These are phyloP conservation scores for Etheostoma spectabile DNA, from an alignment of 2,113 vertebrate genomes.

Conservation along the genomic window DNA sequence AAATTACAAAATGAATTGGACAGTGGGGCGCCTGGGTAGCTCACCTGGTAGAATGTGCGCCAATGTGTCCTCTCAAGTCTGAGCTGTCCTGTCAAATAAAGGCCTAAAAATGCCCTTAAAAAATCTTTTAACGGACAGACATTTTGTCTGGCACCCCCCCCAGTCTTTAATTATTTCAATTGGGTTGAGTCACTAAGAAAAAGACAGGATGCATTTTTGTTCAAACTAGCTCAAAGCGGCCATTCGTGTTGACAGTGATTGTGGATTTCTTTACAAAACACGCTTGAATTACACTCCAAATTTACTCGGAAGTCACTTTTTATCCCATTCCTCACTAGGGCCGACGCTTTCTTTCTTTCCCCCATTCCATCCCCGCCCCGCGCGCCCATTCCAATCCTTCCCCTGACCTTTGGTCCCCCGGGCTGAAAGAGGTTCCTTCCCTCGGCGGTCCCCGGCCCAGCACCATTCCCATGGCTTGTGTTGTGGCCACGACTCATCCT, in stretches of 20 bases:
- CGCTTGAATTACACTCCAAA: constrained; percentile 26
- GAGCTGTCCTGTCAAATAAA: too few species aligned
- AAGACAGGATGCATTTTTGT: neutral
- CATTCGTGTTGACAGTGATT: constrained; percentile 42
- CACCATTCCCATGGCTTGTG: constrained; percentile 72
- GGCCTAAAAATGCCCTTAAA: too few species aligned
- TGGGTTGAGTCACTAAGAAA: neutral
- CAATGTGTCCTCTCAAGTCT: too few species aligned
- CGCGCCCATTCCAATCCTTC: constrained; percentile 45
- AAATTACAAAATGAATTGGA: neutral
- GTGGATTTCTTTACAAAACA: constrained; percentile 39
- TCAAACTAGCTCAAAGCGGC: constrained; percentile 8
- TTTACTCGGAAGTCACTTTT: constrained; percentile 71
- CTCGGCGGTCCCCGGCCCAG: constrained; percentile 48
- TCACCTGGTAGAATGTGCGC: too few species aligned
- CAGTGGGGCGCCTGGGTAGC: too few species aligned
- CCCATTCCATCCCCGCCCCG: constrained; percentile 50
- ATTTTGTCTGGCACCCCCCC: too few species aligned
- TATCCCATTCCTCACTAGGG: constrained; percentile 61
- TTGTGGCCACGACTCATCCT: constrained; percentile 71
- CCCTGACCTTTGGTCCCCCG: constrained; percentile 64
- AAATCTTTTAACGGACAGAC: neutral
- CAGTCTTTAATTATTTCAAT: neutral
- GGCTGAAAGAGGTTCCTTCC: constrained; percentile 72
- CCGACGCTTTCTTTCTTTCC: constrained; percentile 64